Evolutionary conservation across 2,797 vertebrate species (phyloP).

Genomic region (Meriones psammophilus): DNA sequence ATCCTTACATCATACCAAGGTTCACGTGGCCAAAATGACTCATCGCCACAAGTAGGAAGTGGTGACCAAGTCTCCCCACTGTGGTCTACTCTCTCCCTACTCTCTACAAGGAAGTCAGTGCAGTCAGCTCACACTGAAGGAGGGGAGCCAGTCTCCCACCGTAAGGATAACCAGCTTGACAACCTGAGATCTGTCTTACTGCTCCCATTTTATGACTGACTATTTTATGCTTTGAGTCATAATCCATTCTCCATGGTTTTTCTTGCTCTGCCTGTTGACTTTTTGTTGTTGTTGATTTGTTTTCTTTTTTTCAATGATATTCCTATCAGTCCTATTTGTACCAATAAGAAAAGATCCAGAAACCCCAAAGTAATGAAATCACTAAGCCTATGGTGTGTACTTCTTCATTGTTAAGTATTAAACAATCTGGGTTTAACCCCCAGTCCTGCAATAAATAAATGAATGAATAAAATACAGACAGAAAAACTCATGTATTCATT

Average conservation of each 20-base stretch:
- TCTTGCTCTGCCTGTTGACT: background rate
- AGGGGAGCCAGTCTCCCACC: too few relatives aligned
- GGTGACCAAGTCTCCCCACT: background rate
- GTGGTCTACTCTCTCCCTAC: background rate
- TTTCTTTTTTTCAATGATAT: background rate
- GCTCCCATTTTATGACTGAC: too few relatives aligned
- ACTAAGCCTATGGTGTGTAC: background rate
- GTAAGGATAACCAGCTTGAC: background rate
- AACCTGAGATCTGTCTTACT: background rate
- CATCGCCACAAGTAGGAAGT: background rate
- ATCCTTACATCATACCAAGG: background rate
- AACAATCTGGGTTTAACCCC: background rate
- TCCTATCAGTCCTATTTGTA: conserved; percentile 21
- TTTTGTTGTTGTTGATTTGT: too few relatives aligned
- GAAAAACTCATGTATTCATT: background rate
- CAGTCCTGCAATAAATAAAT: background rate
- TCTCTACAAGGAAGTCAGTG: background rate
- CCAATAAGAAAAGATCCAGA: conserved; percentile 13
- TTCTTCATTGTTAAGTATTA: background rate
- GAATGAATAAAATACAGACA: background rate
- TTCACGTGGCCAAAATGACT: background rate
- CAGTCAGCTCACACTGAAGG: background rate
- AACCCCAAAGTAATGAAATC: conserved; percentile 10
- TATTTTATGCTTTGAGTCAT: background rate
- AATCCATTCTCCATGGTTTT: background rate